phyloP scores from a whole-genome alignment of 2,888 invertebrate genomes.

The Nemotelus nigrinus region DNA sequence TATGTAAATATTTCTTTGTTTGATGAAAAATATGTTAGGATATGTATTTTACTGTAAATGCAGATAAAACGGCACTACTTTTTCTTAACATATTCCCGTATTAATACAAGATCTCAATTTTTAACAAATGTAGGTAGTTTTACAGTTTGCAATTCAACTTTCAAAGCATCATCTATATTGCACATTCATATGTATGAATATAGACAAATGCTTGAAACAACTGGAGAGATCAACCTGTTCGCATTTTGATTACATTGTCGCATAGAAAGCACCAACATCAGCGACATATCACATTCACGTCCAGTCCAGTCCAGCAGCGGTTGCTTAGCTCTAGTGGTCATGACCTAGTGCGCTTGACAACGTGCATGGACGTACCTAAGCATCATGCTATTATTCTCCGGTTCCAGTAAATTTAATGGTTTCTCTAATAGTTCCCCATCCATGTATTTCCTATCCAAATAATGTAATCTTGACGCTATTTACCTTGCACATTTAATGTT shows the following conservation, averaged over 20 bases:
- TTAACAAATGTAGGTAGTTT: no score
- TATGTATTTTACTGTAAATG: no score
- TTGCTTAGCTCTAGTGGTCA: constrained; percentile 22
- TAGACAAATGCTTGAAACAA: neutral
- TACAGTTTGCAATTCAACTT: neutral
- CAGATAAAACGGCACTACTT: no score
- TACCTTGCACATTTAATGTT: constrained; percentile 14
- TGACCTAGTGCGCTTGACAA: constrained; percentile 44
- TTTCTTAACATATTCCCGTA: no score
- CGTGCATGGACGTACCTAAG: constrained; percentile 27
- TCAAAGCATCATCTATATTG: neutral
- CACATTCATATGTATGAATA: neutral
- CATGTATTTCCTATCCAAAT: constrained; percentile 31
- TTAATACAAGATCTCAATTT: no score
- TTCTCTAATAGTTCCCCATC: constrained; percentile 22
- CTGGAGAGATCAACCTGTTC: constrained; percentile 22
- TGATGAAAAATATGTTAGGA: no score
- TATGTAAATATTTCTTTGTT: no score
- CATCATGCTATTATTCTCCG: constrained; percentile 27
- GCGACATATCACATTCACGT: neutral
- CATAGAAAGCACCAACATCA: neutral
- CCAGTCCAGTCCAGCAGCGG: neutral
- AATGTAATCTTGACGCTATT: constrained; percentile 17
- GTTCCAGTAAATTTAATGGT: constrained; percentile 21
- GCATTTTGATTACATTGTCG: constrained; percentile 7